These are phyloP conservation scores for Eupsilia transversa DNA, from an alignment of 2,888 invertebrate species.

Conservation along the genomic window DNA sequence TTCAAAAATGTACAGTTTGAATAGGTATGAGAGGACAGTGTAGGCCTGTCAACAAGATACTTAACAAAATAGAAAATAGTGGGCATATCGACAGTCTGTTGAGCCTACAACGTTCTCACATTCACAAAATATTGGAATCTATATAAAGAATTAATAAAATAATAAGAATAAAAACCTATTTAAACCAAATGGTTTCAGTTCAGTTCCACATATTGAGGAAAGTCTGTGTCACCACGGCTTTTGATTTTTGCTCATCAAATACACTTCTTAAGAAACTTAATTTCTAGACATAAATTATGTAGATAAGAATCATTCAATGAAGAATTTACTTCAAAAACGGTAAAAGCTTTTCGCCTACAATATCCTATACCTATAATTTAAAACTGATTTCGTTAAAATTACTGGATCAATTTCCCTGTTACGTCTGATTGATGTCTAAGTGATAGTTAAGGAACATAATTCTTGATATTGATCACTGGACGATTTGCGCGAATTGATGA, in stretches of 20 bases:
- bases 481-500: slow-evolving; percentile 71
- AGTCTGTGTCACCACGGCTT: not conserved
- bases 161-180: no score
- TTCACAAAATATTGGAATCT: no score
- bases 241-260: not conserved
- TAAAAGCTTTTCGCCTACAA: not conserved
- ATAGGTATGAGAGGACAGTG: no score
- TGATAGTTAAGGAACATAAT: slow-evolving; percentile 66
- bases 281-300: not conserved
- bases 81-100: no score
- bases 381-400: slow-evolving; percentile 31
- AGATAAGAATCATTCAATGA: not conserved
- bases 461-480: slow-evolving; percentile 65
- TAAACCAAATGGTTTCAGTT: no score
- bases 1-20: no score
- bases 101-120: no score
- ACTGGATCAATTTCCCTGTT: slow-evolving; percentile 32
- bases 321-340: not conserved
- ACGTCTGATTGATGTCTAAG: slow-evolving; percentile 60
- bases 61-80: no score
- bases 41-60: no score
- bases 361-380: slow-evolving; percentile 1
- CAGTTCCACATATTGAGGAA: not conserved
- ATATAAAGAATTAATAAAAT: no score
- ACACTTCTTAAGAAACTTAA: not conserved